These are phyloP conservation scores for Altica lythri DNA, from an alignment of 2,888 invertebrate species.

Conservation along the genomic window DNA sequence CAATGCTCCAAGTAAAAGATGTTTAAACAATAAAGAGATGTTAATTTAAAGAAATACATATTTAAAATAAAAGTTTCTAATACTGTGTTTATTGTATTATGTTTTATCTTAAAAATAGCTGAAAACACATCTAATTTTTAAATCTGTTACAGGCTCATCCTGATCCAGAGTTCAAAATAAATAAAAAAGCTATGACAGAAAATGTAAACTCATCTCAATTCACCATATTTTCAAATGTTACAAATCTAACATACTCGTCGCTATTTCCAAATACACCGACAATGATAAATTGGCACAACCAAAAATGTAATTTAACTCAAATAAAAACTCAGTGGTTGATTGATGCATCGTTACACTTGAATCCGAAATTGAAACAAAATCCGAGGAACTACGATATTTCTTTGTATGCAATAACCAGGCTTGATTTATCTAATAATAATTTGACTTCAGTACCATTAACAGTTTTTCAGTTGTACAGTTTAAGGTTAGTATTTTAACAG, in stretches of 20 bases:
- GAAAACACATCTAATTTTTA: background rate
- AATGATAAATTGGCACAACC: constrained; percentile 91
- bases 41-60: too few relatives aligned
- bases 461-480: constrained; percentile 81
- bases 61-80: too few relatives aligned
- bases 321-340: constrained; percentile 82
- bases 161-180: constrained; percentile 91
- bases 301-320: constrained; percentile 71
- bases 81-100: too few relatives aligned
- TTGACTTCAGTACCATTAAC: constrained; percentile 78
- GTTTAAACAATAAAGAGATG: too few relatives aligned
- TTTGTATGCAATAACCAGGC: constrained; percentile 87
- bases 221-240: constrained; percentile 60
- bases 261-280: constrained; percentile 84
- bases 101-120: too few relatives aligned
- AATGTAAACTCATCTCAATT: constrained; percentile 62
- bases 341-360: constrained; percentile 82
- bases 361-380: constrained; percentile 77
- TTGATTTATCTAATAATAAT: constrained; percentile 91
- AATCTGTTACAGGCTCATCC: constrained; percentile 70
- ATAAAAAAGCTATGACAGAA: constrained; percentile 81
- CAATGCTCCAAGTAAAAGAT: too few relatives aligned
- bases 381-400: constrained; percentile 70
- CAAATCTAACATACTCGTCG: constrained; percentile 74
- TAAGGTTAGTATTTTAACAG: constrained; percentile 25